These are phyloP conservation scores for Zoanthus sociatus DNA, from an alignment of 92 coral and sea anemone species.

Conservation along the genomic window DNA sequence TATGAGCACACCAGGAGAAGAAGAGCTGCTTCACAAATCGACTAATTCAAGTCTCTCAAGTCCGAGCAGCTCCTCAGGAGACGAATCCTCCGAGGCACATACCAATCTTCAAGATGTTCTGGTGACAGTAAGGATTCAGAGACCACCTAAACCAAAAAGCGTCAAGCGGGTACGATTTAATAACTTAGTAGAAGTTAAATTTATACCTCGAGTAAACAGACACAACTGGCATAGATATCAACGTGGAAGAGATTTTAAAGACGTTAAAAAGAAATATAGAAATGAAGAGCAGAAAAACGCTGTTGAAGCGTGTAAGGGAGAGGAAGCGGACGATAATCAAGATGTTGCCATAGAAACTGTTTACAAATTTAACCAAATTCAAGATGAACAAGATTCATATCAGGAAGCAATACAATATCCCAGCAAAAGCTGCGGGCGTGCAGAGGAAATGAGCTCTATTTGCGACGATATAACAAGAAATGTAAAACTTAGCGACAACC, in stretches of 20 bases:
- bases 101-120: slow-evolving; percentile 60
- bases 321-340: background rate
- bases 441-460: slow-evolving; percentile 2
- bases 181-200: slow-evolving; percentile 71
- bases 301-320: background rate
- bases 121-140: slow-evolving; percentile 65
- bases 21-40: background rate
- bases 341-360: slow-evolving; percentile 23
- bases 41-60: background rate
- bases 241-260: slow-evolving; percentile 23
- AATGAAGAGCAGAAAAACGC: slow-evolving; percentile 21
- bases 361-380: background rate
- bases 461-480: slow-evolving; percentile 1
- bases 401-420: slow-evolving; percentile 13
- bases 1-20: slow-evolving; percentile 27
- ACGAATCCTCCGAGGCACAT: slow-evolving; percentile 45
- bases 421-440: background rate
- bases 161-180: slow-evolving; percentile 75
- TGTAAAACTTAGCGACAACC: background rate
- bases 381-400: slow-evolving; percentile 22
- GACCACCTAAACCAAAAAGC: slow-evolving; percentile 41
- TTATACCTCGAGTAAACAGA: slow-evolving; percentile 64
- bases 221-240: slow-evolving; percentile 13
- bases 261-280: slow-evolving; percentile 2
- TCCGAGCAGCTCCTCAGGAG: slow-evolving; percentile 28